A percentile compares a stretch with the other conserved stretches of the same genome.
These are phyloP conservation scores for Petrocephalus zakoni DNA, from an alignment of 2,113 vertebrate species.

Conservation along the genomic window DNA sequence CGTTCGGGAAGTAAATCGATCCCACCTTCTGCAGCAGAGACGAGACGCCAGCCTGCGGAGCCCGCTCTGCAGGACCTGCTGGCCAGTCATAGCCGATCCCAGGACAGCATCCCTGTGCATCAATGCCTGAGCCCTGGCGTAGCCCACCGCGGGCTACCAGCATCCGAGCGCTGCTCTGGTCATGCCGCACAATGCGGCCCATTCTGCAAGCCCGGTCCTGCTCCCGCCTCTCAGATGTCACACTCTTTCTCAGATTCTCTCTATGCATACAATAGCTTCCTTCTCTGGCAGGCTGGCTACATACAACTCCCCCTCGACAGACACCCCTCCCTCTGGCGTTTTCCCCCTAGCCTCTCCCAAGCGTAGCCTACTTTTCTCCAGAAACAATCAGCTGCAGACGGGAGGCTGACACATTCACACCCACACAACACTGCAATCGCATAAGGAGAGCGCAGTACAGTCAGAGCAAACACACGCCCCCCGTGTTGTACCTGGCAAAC, in stretches of 20 bases:
- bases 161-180: background rate
- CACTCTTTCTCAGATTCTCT: slow-evolving; percentile 21
- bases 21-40: background rate
- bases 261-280: slow-evolving; percentile 13
- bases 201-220: slow-evolving; percentile 6
- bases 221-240: slow-evolving; percentile 16
- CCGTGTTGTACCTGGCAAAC: background rate
- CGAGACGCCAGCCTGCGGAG: background rate
- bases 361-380: slow-evolving; percentile 1
- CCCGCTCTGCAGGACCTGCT: background rate
- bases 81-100: background rate
- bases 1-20: background rate
- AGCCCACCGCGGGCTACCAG: background rate
- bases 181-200: background rate
- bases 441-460: background rate
- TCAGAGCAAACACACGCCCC: background rate
- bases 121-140: background rate
- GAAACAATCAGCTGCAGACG: background rate
- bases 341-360: background rate
- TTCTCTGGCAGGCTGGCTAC: slow-evolving; percentile 12
- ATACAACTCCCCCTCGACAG: background rate
- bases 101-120: background rate
- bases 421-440: background rate
- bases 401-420: background rate
- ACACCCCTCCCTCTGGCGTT: background rate